Conservation (phyloP, 2,113 vertebrate species). For the Varanus komodoensis region DNA sequence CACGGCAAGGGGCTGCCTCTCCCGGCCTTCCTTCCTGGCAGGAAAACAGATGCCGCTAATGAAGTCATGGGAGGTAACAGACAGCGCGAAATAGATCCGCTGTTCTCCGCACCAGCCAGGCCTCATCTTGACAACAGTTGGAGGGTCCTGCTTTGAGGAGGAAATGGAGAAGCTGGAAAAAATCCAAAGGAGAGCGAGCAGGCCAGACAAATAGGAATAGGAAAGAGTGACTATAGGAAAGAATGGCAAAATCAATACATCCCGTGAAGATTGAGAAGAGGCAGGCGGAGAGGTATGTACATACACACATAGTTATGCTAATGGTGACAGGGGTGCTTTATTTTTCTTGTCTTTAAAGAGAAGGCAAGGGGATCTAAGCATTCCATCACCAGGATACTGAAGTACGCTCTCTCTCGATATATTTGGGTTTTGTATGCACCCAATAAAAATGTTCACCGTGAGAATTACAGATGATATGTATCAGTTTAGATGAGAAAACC, state of each 20-base stretch:
- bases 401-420: background rate
- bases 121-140: slow-evolving; percentile 9
- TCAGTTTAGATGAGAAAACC: background rate
- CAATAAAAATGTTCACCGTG: too few species aligned
- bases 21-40: slow-evolving; percentile 3
- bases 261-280: background rate
- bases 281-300: background rate
- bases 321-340: background rate
- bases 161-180: slow-evolving; percentile 5
- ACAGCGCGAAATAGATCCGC: slow-evolving; percentile 18
- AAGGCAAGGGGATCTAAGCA: background rate
- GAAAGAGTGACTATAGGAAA: background rate
- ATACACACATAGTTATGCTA: background rate
- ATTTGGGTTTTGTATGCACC: background rate
- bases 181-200: background rate
- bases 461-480: too few species aligned
- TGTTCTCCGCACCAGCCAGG: background rate
- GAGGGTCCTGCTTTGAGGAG: slow-evolving; percentile 5
- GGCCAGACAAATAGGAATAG: slow-evolving; percentile 6
- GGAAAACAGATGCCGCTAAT: slow-evolving; percentile 27
- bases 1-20: slow-evolving; percentile 15
- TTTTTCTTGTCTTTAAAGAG: background rate
- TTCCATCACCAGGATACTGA: background rate
- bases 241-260: background rate
- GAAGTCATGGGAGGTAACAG: slow-evolving; percentile 21